These are phyloP conservation scores for Drosophila varians DNA, from an alignment of 1,140 invertebrate species.

Conservation along the genomic window DNA sequence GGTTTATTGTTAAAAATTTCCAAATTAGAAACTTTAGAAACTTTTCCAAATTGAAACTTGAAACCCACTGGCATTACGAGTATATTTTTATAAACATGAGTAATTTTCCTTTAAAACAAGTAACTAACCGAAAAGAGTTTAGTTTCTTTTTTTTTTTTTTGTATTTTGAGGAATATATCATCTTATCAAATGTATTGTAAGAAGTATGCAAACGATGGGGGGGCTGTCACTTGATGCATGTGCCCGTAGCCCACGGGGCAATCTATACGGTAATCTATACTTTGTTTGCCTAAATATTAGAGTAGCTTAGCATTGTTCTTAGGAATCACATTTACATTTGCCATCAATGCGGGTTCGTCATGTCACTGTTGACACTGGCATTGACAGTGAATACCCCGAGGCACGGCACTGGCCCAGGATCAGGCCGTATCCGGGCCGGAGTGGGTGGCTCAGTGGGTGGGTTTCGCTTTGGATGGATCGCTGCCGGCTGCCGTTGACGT, in stretches of 20 bases:
- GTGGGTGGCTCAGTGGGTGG: not conserved
- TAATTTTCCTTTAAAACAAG: not conserved
- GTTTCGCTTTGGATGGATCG: constrained; percentile 4
- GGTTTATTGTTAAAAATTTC: too few relatives aligned
- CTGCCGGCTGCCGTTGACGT: constrained; percentile 35
- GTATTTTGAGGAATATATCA: not conserved
- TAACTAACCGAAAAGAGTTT: not conserved
- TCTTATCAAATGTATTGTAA: constrained; percentile 1
- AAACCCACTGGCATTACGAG: not conserved
- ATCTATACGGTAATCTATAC: not conserved
- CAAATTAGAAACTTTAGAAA: not conserved
- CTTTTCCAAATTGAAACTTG: not conserved
- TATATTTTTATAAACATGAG: not conserved
- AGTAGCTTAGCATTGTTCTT: not conserved
- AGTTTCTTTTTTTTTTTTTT: not conserved
- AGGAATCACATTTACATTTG: constrained; percentile 11
- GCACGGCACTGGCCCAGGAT: constrained; percentile 46
- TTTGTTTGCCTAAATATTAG: not conserved
- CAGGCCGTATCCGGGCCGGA: constrained; percentile 13
- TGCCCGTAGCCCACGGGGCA: too few relatives aligned
- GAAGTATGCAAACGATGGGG: not conserved
- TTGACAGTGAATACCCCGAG: constrained; percentile 23
- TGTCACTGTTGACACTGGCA: constrained; percentile 31
- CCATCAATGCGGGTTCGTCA: not conserved
- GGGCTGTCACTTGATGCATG: too few relatives aligned